Conservation (phyloP, 2,888 invertebrate genomes). For the Proisotoma minuta region DNA sequence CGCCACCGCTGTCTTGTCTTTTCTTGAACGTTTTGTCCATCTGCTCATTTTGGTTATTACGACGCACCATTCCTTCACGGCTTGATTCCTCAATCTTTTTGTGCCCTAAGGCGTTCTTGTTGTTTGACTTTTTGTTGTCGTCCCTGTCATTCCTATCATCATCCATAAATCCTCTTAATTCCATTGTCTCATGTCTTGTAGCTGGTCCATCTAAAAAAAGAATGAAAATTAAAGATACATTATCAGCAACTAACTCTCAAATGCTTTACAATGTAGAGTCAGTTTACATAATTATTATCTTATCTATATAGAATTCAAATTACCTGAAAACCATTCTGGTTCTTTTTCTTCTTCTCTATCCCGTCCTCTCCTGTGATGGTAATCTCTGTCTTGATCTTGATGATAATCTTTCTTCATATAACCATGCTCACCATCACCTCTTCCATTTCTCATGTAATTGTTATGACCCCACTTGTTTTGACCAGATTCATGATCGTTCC, state of each 20-base stretch:
- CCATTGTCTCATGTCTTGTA: constrained; percentile 86
- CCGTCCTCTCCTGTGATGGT: constrained; percentile 49
- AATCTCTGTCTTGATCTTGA: constrained; percentile 6
- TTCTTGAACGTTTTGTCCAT: too few relatives aligned
- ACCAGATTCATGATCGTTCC: not conserved
- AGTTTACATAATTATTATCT: too few relatives aligned
- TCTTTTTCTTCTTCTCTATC: constrained; percentile 62
- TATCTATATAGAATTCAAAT: not conserved
- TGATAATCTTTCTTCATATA: not conserved
- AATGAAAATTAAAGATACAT: too few relatives aligned
- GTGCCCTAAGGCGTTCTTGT: too few relatives aligned
- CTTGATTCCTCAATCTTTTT: constrained; percentile 27
- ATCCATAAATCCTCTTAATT: constrained; percentile 86
- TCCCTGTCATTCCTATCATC: constrained; percentile 36
- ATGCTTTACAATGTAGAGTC: too few relatives aligned
- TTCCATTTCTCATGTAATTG: not conserved
- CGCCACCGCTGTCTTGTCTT: constrained; percentile 18
- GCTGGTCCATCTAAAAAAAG: constrained; percentile 70
- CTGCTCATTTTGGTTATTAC: too few relatives aligned
- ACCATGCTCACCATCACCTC: not conserved
- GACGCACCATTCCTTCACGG: constrained; percentile 27
- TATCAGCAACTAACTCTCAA: too few relatives aligned
- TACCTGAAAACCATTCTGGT: constrained; percentile 73
- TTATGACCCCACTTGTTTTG: not conserved
- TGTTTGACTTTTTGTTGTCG: constrained; percentile 12